Base-by-base conservation (phyloP, 1,140 invertebrate genomes). In the Ylistrum balloti region DNA sequence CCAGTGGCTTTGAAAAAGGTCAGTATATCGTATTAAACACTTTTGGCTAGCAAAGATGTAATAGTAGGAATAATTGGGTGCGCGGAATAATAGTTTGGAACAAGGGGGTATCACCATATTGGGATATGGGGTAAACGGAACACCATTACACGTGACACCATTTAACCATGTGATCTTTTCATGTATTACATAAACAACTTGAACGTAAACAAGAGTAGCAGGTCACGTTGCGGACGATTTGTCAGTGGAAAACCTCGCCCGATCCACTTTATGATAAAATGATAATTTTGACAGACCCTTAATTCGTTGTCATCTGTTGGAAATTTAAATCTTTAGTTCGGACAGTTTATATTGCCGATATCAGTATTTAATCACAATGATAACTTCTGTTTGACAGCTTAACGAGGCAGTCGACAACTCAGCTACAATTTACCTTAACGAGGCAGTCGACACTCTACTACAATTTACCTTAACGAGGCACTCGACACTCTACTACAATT, bases 271-370 rank as follows among this genome's bases (percentile, higher is more conserved):
- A 56, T 56, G 45, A 20, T 56, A 56, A 56, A 56, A 56, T 56
- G 17, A 56, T 56, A 56, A 56, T 56, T 56, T 56, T 56, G 45
- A 56, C 45, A 56, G 45, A 3, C 45, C 9, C 45, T 56, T 7
- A 3, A 56, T 56, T 56, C 45, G 22, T 56, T 56, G 45, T 56
- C 45, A 56, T 56, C 45, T 22, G 3, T 15, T 56, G 15, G 22
- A 74, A 74, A 74, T 74, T 74, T 74, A 74, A 74, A 74, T 74
- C 56, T n/a, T 74, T 2, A 74, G 56, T 74, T 74, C n/a, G 17
- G 56, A 74, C 56, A 74, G 56, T 28, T 74, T 74, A n/a, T 74
- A 74, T 74, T n/a, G 56, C 56, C n/a, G 56, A 74, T 74, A 74
- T 74, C 56, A 74, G 56, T 74, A 74, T 74, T 74, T 74, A 74